A percentile compares a stretch with the other conserved stretches of the same genome.
phyloP scores from a whole-genome alignment of 2,888 invertebrate species.

The Heteropelma amictum region DNA sequence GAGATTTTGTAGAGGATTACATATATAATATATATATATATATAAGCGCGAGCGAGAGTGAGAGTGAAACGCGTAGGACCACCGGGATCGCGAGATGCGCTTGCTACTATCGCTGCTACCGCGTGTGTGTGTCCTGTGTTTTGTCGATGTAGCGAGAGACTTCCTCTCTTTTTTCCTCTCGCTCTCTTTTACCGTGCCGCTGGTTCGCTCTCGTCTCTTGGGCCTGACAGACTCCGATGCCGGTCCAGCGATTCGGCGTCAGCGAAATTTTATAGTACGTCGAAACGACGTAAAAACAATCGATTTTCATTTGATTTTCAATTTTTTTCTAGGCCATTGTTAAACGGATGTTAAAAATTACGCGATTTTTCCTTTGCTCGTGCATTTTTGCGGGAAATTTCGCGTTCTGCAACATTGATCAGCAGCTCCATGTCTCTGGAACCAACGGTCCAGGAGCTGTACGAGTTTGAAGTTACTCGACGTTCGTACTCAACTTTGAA shows the following conservation, averaged over 20 bases:
- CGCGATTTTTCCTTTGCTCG: no score
- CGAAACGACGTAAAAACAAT: conserved; percentile 7
- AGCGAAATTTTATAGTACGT: conserved; percentile 36
- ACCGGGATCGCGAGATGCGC: conserved; percentile 75
- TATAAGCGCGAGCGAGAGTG: conserved; percentile 34
- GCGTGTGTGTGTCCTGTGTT: no score
- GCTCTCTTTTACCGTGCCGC: neutral
- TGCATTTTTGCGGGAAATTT: no score
- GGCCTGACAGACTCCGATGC: conserved; percentile 43
- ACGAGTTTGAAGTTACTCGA: no score
- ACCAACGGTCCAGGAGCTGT: no score
- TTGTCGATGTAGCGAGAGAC: conserved; percentile 13
- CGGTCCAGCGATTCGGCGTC: conserved; percentile 44
- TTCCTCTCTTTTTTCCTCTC: conserved; percentile 9
- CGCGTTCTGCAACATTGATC: no score
- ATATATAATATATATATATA: conserved; percentile 41
- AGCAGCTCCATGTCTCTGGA: no score
- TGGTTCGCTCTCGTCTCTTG: conserved; percentile 64
- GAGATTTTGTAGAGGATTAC: conserved; percentile 55
- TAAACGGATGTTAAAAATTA: no score
- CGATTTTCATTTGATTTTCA: no score
- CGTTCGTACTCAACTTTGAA: no score
- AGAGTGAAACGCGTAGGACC: conserved; percentile 72
- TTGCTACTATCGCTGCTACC: conserved; percentile 50
- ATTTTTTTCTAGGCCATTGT: no score